phyloP scores from a whole-genome alignment of 2,888 invertebrate species.

The Ormyrus nitidulus region DNA sequence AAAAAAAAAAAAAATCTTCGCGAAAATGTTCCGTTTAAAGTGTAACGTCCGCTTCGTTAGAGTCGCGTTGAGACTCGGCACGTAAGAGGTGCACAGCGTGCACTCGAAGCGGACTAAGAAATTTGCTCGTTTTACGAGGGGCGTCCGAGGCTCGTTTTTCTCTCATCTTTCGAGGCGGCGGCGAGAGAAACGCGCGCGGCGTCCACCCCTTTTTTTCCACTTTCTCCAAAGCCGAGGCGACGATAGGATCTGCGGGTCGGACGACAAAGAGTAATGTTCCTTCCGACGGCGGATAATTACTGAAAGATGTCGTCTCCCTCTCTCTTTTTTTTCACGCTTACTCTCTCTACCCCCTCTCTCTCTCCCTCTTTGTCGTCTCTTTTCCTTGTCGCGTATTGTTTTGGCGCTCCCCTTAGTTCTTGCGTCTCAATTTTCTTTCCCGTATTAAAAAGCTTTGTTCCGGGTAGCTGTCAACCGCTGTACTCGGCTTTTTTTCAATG shows the following conservation, averaged over 20 bases:
- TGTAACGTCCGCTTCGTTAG: too few species aligned
- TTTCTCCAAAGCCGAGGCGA: constrained; percentile 6
- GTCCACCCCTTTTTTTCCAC: not conserved
- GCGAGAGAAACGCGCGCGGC: not conserved
- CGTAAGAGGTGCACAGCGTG: too few species aligned
- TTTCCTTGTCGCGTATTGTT: not conserved
- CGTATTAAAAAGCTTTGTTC: constrained; percentile 34
- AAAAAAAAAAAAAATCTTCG: too few species aligned
- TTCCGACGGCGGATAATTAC: constrained; percentile 43
- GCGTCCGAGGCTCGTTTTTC: constrained; percentile 25
- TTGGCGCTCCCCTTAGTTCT: not conserved
- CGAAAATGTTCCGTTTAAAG: too few species aligned
- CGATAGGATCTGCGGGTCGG: constrained; percentile 35
- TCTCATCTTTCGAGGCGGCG: not conserved
- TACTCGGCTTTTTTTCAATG: too few species aligned
- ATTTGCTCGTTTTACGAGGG: not conserved
- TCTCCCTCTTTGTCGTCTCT: not conserved
- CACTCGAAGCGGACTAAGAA: too few species aligned
- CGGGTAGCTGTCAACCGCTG: not conserved
- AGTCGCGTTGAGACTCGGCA: too few species aligned
- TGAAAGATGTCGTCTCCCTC: constrained; percentile 38
- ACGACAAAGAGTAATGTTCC: constrained; percentile 45
- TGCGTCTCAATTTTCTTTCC: constrained; percentile 20
- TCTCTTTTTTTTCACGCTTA: not conserved
- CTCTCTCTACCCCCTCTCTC: not conserved